These are phyloP conservation scores for Campodea augens DNA, from an alignment of 1,140 invertebrate genomes.

Conservation along the genomic window DNA sequence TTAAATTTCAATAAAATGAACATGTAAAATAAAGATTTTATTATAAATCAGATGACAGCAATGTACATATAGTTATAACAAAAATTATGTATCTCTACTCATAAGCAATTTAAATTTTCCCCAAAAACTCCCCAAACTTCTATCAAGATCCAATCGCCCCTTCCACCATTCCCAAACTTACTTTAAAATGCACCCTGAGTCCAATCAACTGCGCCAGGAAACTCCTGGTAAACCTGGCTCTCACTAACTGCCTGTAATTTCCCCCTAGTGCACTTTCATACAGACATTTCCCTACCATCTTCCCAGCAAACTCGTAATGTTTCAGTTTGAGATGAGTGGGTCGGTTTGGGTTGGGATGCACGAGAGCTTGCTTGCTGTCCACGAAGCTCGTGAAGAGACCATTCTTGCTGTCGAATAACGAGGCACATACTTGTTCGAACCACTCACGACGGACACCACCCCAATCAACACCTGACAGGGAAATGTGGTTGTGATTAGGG, in stretches of 20 bases:
- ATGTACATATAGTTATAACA: too few species aligned
- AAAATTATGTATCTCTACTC: too few species aligned
- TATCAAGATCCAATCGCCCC: too few species aligned
- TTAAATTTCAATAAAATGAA: too few species aligned
- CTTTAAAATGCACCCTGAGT: slow-evolving; percentile 75
- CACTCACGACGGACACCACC: slow-evolving; percentile 80
- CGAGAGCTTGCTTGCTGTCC: slow-evolving; percentile 61
- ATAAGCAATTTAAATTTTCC: background rate
- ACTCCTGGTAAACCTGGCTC: slow-evolving; percentile 76
- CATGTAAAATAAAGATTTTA: too few species aligned
- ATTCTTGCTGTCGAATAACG: slow-evolving; percentile 65
- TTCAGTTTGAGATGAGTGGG: slow-evolving; percentile 57
- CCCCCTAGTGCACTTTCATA: slow-evolving; percentile 80
- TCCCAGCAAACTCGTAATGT: slow-evolving; percentile 83
- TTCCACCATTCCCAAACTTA: too few species aligned
- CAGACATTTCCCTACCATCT: slow-evolving; percentile 81
- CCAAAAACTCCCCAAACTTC: background rate
- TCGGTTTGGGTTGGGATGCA: slow-evolving; percentile 70
- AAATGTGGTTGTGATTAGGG: slow-evolving; percentile 2
- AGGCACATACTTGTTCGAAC: slow-evolving; percentile 74
- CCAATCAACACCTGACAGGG: slow-evolving; percentile 63
- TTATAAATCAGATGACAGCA: too few species aligned
- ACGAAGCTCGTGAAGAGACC: slow-evolving; percentile 68
- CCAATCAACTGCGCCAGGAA: slow-evolving; percentile 88
- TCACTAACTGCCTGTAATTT: slow-evolving; percentile 66